Base-by-base conservation (phyloP, 2,797 vertebrate genomes). In the Schizopygopsis pylzovi region DNA sequence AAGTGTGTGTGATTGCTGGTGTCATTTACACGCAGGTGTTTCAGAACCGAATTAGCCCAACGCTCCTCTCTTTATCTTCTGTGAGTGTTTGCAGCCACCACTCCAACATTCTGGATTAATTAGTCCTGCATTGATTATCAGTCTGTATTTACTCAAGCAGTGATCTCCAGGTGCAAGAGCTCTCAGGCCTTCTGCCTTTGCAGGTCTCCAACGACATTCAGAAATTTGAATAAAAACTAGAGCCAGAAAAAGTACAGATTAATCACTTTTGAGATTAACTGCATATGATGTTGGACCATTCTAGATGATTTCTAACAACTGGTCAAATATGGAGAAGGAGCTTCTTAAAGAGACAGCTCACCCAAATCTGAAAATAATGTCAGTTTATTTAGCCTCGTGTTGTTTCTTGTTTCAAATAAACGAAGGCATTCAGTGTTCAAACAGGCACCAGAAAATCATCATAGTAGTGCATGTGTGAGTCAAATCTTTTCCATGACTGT, bases 1-100 rank as follows among this genome's bases (percentile, higher is more conserved):
- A 68, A 86, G 81, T 52, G 86, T 86, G 81, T 25, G 47, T 45
- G 78, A 81, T 96, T 96, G 93, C 96, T 95, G 83, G 96, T 96
- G 90, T 96, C 94, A 86, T 96, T 95, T 0, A 95, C 95, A 83
- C 96, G 95, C 43, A 97, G 93, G 89, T 96, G 95, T 92, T 73
- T 71, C 68, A 37, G 68, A 8, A 75, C 41, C 10, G 56, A 80
- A 87, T 83, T 82, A 87, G 84, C 22, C 41, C 37, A 18, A 54
- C 0, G 37, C 79, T 70, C 79, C 52, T 63, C 71, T 18, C 78
- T 79, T 79, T 77, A 79, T 59, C 22, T 72, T 73, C 56, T 59
- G 41, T 41, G 77, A 54, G 68, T 56, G 63, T 79, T 20, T 59
- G 39, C 52, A 56, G 75, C n/a, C 63, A 52, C 47, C 82, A 79